Percentiles rank a stretch among this genome's conserved stretches.
Evolutionary conservation across 2,888 invertebrate species (phyloP).

Genomic region (Scrobipalpa atriplicella): DNA sequence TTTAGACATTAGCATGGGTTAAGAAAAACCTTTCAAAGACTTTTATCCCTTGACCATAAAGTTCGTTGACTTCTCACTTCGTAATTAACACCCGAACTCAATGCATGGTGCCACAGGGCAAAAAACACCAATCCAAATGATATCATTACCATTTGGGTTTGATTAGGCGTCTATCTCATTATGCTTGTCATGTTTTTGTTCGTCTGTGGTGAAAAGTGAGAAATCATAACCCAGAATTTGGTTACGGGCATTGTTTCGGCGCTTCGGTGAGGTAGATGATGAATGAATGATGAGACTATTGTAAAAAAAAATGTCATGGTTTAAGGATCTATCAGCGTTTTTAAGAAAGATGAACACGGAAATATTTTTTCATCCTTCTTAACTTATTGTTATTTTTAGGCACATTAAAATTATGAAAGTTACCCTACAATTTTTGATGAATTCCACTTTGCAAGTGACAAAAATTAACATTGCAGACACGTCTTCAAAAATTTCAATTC

Average conservation of each 20-base stretch:
- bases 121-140: conserved; percentile 33
- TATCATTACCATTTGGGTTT: conserved; percentile 44
- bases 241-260: neutral
- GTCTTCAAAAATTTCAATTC: conserved; percentile 5
- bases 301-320: neutral
- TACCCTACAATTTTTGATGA: neutral
- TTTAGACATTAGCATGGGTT: too few relatives aligned
- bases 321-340: too few relatives aligned
- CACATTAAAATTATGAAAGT: too few relatives aligned
- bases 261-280: too few relatives aligned
- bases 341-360: too few relatives aligned
- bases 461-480: neutral
- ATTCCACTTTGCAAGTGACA: conserved; percentile 1
- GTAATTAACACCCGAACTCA: conserved; percentile 67
- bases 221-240: conserved; percentile 7
- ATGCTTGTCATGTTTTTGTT: conserved; percentile 44
- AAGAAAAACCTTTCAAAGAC: too few relatives aligned
- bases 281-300: neutral
- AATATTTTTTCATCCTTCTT: too few relatives aligned
- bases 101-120: too few relatives aligned
- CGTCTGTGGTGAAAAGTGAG: neutral
- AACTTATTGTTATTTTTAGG: too few relatives aligned
- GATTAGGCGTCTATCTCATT: conserved; percentile 47
- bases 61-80: conserved; percentile 60
- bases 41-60: conserved; percentile 45